Percentiles rank a stretch among this genome's conserved stretches.
Conservation (phyloP, 2,797 vertebrate species). For the Peromyscus eremicus region DNA sequence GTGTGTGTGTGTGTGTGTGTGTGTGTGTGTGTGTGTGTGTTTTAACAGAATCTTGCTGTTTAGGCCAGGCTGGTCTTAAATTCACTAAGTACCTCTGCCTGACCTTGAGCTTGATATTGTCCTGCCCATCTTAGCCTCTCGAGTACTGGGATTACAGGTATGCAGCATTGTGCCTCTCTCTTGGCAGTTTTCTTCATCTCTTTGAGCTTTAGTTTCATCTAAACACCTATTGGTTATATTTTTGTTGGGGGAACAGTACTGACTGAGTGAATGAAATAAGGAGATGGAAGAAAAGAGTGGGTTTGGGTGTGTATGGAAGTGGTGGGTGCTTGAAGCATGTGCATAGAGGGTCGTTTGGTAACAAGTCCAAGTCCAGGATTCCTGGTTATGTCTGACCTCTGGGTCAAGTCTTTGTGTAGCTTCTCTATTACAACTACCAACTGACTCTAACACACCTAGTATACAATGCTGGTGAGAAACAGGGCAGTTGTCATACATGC, state of each 20-base stretch:
- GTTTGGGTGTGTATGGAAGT: not conserved
- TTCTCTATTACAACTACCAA: not conserved
- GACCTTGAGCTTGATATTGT: not conserved
- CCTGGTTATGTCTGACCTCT: not conserved
- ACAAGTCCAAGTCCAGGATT: not conserved
- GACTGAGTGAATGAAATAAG: not conserved
- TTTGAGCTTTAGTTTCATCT: not conserved
- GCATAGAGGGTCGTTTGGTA: not conserved
- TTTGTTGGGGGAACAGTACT: not conserved
- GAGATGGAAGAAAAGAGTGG: conserved; percentile 18
- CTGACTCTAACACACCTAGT: not conserved
- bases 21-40: too few relatives aligned
- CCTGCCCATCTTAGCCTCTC: not conserved
- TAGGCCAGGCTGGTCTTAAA: not conserved
- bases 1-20: not conserved
- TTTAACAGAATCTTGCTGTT: not conserved
- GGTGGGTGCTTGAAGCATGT: not conserved
- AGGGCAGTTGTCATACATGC: not conserved
- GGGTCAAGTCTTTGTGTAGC: not conserved
- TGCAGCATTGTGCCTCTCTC: not conserved
- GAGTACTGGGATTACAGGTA: not conserved
- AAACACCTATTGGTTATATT: not conserved
- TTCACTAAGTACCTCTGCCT: not conserved
- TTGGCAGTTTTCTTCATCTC: not conserved
- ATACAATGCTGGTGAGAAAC: not conserved